phyloP scores from a whole-genome alignment of 2,113 vertebrate genomes.

The Callorhinus ursinus region DNA sequence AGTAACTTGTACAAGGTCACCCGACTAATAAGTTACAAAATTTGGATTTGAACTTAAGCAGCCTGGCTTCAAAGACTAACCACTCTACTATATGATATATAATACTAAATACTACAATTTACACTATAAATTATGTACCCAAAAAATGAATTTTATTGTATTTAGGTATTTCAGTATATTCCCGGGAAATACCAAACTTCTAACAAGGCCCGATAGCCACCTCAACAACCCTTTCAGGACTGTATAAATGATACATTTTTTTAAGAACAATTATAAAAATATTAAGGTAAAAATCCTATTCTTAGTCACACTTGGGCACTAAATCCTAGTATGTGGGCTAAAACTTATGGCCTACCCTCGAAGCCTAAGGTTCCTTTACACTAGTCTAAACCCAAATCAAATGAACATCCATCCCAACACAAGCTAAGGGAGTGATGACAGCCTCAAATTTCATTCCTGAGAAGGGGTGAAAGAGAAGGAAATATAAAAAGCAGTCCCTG shows the following conservation, averaged over 20 bases:
- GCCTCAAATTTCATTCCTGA: background rate
- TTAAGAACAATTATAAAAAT: background rate
- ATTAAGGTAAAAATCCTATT: slow-evolving; percentile 20
- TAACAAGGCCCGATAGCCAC: background rate
- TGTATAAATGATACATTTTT: background rate
- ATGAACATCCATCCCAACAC: background rate
- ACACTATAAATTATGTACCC: background rate
- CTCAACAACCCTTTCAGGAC: background rate
- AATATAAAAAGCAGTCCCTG: background rate
- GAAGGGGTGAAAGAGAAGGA: background rate
- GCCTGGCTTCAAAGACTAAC: background rate
- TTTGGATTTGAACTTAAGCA: slow-evolving; percentile 16
- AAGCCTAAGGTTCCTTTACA: background rate
- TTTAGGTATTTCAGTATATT: slow-evolving; percentile 23
- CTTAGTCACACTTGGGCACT: background rate
- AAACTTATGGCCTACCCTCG: background rate
- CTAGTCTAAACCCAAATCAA: background rate
- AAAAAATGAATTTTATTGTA: background rate
- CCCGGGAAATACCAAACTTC: background rate
- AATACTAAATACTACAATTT: background rate
- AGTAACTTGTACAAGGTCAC: background rate
- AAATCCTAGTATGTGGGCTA: background rate
- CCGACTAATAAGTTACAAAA: background rate
- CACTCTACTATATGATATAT: background rate
- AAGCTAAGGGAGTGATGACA: background rate